These are phyloP conservation scores for Poecile atricapillus DNA, from an alignment of 2,113 vertebrate genomes.

Conservation along the genomic window DNA sequence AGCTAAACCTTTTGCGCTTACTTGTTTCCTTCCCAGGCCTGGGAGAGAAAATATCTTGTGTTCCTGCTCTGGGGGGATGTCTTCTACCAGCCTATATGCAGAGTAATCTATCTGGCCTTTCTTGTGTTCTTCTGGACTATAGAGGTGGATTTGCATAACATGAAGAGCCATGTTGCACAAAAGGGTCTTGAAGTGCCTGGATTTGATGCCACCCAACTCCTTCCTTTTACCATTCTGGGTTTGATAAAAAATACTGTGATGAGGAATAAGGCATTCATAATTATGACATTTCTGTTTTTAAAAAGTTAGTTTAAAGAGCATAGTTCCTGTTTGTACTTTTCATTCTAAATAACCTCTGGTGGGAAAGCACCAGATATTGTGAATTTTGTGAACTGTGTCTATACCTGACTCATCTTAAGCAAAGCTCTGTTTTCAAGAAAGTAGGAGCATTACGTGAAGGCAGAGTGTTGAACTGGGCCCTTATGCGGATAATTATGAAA, in stretches of 20 bases:
- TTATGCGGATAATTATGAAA: not conserved
- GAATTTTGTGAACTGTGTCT: not conserved
- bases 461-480: not conserved
- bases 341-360: not conserved
- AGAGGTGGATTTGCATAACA: not conserved
- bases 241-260: not conserved
- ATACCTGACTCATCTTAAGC: not conserved
- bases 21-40: not conserved
- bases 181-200: not conserved
- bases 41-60: not conserved
- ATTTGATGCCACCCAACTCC: not conserved
- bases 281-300: not conserved
- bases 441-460: not conserved
- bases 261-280: not conserved
- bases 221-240: not conserved
- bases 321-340: not conserved
- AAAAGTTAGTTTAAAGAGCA: not conserved
- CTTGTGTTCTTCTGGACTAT: not conserved
- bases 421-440: not conserved
- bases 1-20: not conserved
- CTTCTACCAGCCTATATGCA: not conserved
- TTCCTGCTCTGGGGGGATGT: not conserved
- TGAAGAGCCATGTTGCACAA: not conserved
- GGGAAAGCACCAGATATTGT: not conserved
- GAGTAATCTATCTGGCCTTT: not conserved